Conservation (phyloP, 2,888 invertebrate genomes). For the Plusia festucae region DNA sequence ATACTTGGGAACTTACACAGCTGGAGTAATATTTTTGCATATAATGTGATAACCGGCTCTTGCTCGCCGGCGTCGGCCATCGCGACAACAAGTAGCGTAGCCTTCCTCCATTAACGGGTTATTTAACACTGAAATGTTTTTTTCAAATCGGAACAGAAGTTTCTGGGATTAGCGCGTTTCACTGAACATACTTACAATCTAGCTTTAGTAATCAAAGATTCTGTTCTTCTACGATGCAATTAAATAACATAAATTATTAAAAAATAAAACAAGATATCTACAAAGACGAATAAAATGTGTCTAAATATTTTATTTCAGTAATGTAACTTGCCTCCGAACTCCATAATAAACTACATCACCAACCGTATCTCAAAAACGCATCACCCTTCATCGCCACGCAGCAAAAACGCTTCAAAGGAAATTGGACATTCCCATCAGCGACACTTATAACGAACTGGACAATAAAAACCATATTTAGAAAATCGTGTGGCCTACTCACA, state of each 20-base stretch:
- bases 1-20: background rate
- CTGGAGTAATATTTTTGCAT: background rate
- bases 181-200: too few relatives aligned
- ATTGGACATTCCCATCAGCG: constrained; percentile 25
- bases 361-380: constrained; percentile 6
- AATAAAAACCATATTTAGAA: constrained; percentile 44
- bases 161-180: too few relatives aligned
- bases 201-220: too few relatives aligned
- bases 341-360: background rate
- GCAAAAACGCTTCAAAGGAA: constrained; percentile 25
- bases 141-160: too few relatives aligned
- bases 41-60: too few relatives aligned
- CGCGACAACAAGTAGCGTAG: too few relatives aligned
- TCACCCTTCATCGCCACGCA: background rate
- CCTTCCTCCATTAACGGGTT: too few relatives aligned
- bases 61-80: too few relatives aligned
- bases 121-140: too few relatives aligned
- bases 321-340: background rate
- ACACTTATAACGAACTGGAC: background rate
- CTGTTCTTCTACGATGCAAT: too few relatives aligned
- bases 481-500: constrained; percentile 22
- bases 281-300: background rate
- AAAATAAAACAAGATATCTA: background rate
- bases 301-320: background rate
- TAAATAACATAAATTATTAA: too few relatives aligned